These are phyloP conservation scores for Nesidiocoris tenuis DNA, from an alignment of 2,888 invertebrate genomes.

Conservation along the genomic window DNA sequence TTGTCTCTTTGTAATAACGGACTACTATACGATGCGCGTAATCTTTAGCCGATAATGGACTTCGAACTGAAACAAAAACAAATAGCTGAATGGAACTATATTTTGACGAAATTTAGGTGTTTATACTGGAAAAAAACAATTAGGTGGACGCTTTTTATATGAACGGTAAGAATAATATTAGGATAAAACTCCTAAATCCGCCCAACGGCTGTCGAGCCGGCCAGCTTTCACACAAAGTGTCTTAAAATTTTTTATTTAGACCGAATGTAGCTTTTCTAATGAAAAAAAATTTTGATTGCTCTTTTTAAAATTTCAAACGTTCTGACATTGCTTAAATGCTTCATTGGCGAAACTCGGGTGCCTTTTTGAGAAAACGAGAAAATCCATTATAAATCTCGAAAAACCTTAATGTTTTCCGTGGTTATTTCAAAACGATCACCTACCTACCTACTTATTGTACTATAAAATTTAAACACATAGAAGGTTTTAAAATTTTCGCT, in stretches of 20 bases:
- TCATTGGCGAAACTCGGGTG: constrained; percentile 34
- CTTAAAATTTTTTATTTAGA: constrained; percentile 16
- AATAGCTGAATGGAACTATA: background rate
- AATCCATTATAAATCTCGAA: background rate
- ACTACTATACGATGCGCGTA: too few species aligned
- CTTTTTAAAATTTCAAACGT: constrained; percentile 19
- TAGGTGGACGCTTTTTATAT: background rate
- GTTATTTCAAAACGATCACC: too few species aligned
- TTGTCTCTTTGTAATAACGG: too few species aligned
- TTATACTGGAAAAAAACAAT: background rate
- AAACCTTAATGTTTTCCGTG: too few species aligned
- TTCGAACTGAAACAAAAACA: background rate
- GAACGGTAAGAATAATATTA: too few species aligned
- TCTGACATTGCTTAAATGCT: constrained; percentile 30
- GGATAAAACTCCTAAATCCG: constrained; percentile 11
- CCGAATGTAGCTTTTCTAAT: background rate
- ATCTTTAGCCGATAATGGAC: background rate
- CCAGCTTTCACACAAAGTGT: constrained; percentile 25
- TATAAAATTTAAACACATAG: too few species aligned
- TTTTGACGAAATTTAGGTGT: background rate
- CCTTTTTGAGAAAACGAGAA: constrained; percentile 20
- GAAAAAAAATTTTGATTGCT: constrained; percentile 10
- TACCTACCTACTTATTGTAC: too few species aligned
- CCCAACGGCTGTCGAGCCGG: constrained; percentile 16
- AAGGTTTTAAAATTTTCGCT: too few species aligned